Base-by-base conservation (phyloP, 2,888 invertebrate species). In the Corythucha ciliata region DNA sequence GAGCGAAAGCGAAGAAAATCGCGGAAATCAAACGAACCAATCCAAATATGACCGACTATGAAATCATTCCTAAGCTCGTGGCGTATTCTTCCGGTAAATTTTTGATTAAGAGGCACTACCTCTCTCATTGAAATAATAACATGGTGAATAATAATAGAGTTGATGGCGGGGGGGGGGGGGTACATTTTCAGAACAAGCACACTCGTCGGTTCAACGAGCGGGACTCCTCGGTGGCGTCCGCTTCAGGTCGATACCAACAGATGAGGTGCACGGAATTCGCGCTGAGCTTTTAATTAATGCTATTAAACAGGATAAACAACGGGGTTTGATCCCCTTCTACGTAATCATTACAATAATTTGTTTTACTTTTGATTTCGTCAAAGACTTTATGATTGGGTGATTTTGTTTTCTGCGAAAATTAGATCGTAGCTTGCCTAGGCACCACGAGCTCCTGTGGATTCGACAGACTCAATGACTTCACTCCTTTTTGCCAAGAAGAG, bases 271-370 rank as follows among this genome's bases (percentile, higher is more conserved):
- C 63, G 74, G 77, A 51, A 71, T 94, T 29, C 75, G 85, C 24
- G 90, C 88, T 6, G 81, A 81, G 36, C 79, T 79, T 2, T 67
- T 94, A 42, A 78, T 79, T 40, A 76, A 78, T 54, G 89, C 89
- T 1, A 86, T 92, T 42, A 74, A 83, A 62, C 81, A 89, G 65
- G 97, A 98, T 70, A 74, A 80, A 53, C 79, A 79, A 50, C 81
- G 85, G 54, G 97, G 96, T 45, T 75, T 96, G 10, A 91, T 97
- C 65, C 97, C 97, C 22, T 97, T 98, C 70, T 94, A 84, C 69
- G 96, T 93, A 71, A 80, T 84, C 53, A 33, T 53, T 21, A 8
- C 8, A 12, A 21, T n/a, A n/a, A n/a, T n/a, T n/a, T n/a, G n/a
- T n/a, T n/a, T n/a, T n/a, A n/a, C n/a, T n/a, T n/a, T n/a, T n/a